Base-by-base conservation (phyloP, 1,140 invertebrate genomes). In the Aricia agestis region DNA sequence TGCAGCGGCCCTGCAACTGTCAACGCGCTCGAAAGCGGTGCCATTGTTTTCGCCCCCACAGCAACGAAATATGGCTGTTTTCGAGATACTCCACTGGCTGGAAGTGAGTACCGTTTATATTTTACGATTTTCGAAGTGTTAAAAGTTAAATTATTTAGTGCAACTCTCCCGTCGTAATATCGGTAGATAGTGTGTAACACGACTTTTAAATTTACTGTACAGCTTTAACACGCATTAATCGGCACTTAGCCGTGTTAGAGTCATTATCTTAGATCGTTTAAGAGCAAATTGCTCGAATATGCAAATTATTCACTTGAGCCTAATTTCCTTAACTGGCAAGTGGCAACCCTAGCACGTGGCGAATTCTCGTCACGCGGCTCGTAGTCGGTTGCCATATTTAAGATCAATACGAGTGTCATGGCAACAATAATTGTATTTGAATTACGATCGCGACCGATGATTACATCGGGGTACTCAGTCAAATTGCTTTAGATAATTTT, bases 31-130 rank as follows among this genome's bases (percentile, higher is more conserved):
- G 95, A 70, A 98, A 98, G 91, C 94, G 97, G 73, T 99, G 98
- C 91, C 97, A 97, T 89, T 98, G 98, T 93, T 97, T 97, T 92
- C 94, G 97, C 81, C 97, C 97, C 71, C 96, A 96, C 93, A 94
- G 95, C 82, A 95, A 97, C 88, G 96, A 98, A 93, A 96, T 96
- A 92, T 99, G 99, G 99, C 93, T 99, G 66, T 99, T 99, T 92
- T 99, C 98, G 84, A 94, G 99, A 80, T 99, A 99, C 92, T 99
- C 98, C 7, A 99, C 98, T 17, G 99, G 99, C 66, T 99, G 99
- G 99, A 97, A 97, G 91, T 92, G 82, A 92, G 92, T 92, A 83
- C 72, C 70, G 71, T 70, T 72, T 74, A 79, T 78, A 31, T 79
- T 67, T 52, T 42, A 67, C 41, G 15, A 36, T 41, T 15, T 70